phyloP scores from a whole-genome alignment of 2,888 invertebrate species.

The Helobdella robusta region DNA sequence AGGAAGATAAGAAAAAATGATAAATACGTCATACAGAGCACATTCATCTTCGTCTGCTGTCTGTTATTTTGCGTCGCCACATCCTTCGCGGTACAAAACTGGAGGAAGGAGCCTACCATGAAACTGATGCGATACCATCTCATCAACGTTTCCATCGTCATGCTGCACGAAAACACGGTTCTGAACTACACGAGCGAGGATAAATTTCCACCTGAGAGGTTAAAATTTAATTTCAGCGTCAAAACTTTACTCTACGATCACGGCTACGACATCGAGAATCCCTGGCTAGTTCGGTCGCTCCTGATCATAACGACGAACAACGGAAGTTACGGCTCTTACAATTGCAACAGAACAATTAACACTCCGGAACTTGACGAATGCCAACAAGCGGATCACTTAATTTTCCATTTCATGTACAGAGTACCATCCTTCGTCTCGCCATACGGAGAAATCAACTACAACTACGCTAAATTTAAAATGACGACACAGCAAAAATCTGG shows the following conservation, averaged over 20 bases:
- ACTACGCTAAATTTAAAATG: slow-evolving; percentile 11
- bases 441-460: slow-evolving; percentile 27
- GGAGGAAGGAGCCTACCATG: slow-evolving; percentile 25
- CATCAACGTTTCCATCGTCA: slow-evolving; percentile 26
- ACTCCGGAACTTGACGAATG: slow-evolving; percentile 3
- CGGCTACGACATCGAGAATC: slow-evolving; percentile 17
- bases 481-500: neutral
- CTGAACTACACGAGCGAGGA: slow-evolving; percentile 12
- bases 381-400: too few relatives aligned
- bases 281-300: slow-evolving; percentile 24
- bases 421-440: slow-evolving; percentile 11
- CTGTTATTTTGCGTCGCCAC: slow-evolving; percentile 30
- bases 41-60: slow-evolving; percentile 29
- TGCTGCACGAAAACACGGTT: slow-evolving; percentile 24
- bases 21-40: slow-evolving; percentile 26
- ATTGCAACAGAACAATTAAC: slow-evolving; percentile 3
- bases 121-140: slow-evolving; percentile 21
- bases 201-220: slow-evolving; percentile 19
- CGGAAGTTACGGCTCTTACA: neutral
- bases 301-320: slow-evolving; percentile 1
- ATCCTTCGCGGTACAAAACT: slow-evolving; percentile 32
- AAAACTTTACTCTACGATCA: slow-evolving; percentile 12
- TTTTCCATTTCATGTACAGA: slow-evolving; percentile 17
- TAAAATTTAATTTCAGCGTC: neutral
- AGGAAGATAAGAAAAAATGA: slow-evolving; percentile 28